These are phyloP conservation scores for Pogonomyrmex barbatus DNA, from an alignment of 1,140 invertebrate species.

Conservation along the genomic window DNA sequence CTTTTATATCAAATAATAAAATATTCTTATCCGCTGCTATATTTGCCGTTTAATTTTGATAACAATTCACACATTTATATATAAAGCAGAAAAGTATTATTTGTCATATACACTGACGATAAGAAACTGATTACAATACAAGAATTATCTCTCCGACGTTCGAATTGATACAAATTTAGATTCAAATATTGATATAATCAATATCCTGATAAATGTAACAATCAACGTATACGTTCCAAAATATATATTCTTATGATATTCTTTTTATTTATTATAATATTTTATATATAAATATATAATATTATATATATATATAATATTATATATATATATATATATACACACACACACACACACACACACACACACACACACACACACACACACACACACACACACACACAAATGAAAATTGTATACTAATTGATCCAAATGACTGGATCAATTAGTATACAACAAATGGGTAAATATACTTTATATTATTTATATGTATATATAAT, in stretches of 20 bases:
- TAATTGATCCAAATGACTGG: too few species aligned
- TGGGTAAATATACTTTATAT: slow-evolving; percentile 81
- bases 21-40: neutral
- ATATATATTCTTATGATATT: neutral
- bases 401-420: too few species aligned
- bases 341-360: too few species aligned
- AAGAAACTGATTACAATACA: slow-evolving; percentile 1
- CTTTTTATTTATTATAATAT: neutral
- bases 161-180: slow-evolving; percentile 5
- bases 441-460: slow-evolving; percentile 86
- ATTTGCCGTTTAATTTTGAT: neutral
- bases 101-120: neutral
- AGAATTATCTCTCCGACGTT: neutral
- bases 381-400: too few species aligned
- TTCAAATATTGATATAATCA: slow-evolving; percentile 16
- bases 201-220: neutral
- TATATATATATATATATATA: too few species aligned
- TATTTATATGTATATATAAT: neutral
- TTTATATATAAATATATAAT: neutral
- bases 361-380: too few species aligned
- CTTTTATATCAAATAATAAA: neutral
- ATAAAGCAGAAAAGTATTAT: slow-evolving; percentile 11
- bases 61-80: slow-evolving; percentile 6
- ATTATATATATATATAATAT: neutral
- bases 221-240: neutral